Evolutionary conservation across 37 sponge, comb jelly and placozoan species (phyloP), one percentile per base, ranked within the genome.

Genomic region (Petrosia ficiformis): DNA sequence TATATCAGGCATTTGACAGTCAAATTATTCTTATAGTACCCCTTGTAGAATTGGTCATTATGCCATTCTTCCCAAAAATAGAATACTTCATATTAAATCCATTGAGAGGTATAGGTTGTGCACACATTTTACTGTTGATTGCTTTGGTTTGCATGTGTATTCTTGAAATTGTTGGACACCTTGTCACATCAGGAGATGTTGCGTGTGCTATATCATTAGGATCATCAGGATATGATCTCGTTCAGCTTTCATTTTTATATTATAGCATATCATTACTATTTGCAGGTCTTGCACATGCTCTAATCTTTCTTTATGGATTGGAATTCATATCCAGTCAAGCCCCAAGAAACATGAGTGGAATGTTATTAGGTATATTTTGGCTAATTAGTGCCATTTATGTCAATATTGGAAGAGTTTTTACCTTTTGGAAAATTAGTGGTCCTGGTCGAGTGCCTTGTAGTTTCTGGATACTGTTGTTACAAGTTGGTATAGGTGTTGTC

Each of bases 61-160:
- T 61, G 22, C 63, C 63, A 26, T n/a, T 61, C 28, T 61, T 61
- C n/a, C 63, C 63, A 26, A 61, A 61, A n/a, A 11, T 61, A n/a
- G 63, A 61, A n/a, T 61, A 61, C 26, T 61, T 61, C 63, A 26
- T 61, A 26, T 6, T 29, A 24, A 26, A 61, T 29, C 6, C 63
- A 5, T 61, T 61, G 6, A 11, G 26, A 61, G 22, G 63, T 11
- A 6, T 61, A 5, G 11, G 22, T 22, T 6, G 11, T 26, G 63
- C 63, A 26, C 6, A 6, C 26, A 22, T 61, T 26, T 29, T 61
- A 26, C 63, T 61, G 26, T 5, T 22, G 5, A 24, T 61, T 61
- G 28, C 25, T 26, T 26, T 26, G 5, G 63, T n/a, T 5, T n/a
- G 28, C 22, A 26, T 61, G 63, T 24, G 28, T 11, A 61, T 61